A percentile compares a stretch with the other conserved stretches of the same genome.
These are phyloP conservation scores for Physocephala rufipes DNA, from an alignment of 2,888 invertebrate species.

Conservation along the genomic window DNA sequence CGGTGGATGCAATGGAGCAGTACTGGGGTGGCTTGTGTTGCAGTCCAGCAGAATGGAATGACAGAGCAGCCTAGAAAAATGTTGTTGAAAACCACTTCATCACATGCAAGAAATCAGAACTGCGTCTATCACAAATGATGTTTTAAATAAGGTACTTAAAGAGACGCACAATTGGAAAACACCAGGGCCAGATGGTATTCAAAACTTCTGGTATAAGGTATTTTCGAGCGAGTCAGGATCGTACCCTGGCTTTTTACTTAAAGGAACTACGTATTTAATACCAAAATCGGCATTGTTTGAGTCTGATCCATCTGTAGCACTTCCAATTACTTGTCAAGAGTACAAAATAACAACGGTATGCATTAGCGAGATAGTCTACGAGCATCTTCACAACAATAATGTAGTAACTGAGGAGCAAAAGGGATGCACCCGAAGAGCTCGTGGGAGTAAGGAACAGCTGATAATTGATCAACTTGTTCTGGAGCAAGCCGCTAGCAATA, in stretches of 20 bases:
- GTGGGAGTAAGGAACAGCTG: conserved; percentile 37
- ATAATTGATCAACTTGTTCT: conserved; percentile 29
- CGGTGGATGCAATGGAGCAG: background rate
- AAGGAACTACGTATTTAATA: conserved; percentile 20
- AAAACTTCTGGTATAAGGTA: conserved; percentile 18
- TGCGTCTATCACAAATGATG: background rate
- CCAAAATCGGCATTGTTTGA: background rate
- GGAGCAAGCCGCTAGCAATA: conserved; percentile 21
- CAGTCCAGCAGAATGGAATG: background rate
- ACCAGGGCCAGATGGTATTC: background rate
- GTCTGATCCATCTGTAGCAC: conserved; percentile 14
- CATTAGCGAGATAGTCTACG: conserved; percentile 26
- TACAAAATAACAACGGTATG: conserved; percentile 37
- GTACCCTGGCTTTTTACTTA: conserved; percentile 9
- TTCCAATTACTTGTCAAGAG: conserved; percentile 34
- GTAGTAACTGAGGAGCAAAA: conserved; percentile 36
- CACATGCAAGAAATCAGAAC: background rate
- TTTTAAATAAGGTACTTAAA: background rate
- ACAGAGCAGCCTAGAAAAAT: background rate
- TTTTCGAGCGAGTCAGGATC: conserved; percentile 11
- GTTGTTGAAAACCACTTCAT: background rate
- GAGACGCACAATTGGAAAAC: background rate
- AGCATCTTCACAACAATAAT: conserved; percentile 16
- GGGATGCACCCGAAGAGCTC: conserved; percentile 30
- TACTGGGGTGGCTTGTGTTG: conserved; percentile 5